Evolutionary conservation across 2,888 invertebrate species (phyloP).

Genomic region (Emmelina monodactyla): DNA sequence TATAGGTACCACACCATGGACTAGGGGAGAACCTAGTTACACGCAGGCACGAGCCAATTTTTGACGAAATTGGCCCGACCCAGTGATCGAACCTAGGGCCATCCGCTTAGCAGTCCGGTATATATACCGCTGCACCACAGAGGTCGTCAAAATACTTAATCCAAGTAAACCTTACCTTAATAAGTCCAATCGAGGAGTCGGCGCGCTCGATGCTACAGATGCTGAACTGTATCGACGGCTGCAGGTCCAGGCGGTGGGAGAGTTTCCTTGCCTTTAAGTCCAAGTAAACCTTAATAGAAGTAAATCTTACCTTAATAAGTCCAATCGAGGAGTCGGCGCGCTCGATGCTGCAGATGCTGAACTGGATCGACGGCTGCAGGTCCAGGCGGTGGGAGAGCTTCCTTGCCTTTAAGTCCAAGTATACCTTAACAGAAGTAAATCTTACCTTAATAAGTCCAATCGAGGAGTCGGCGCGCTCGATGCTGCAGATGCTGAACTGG

Average conservation of each 20-base stretch:
- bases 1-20: too few species aligned
- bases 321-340: slow-evolving; percentile 75
- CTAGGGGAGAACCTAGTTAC: too few species aligned
- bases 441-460: slow-evolving; percentile 77
- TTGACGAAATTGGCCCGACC: too few species aligned
- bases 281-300: too few species aligned
- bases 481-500: slow-evolving; percentile 80
- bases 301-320: slow-evolving; percentile 77
- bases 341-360: slow-evolving; percentile 79
- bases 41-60: too few species aligned
- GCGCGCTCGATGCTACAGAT: slow-evolving; percentile 77
- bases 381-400: slow-evolving; percentile 82
- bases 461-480: slow-evolving; percentile 74
- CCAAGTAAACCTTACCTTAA: slow-evolving; percentile 80
- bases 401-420: too few species aligned
- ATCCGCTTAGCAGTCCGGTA: too few species aligned
- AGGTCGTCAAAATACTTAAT: too few species aligned
- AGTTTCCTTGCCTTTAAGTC: too few species aligned
- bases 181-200: slow-evolving; percentile 74
- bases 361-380: slow-evolving; percentile 76
- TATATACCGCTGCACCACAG: too few species aligned
- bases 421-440: too few species aligned
- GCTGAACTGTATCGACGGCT: slow-evolving; percentile 81
- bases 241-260: slow-evolving; percentile 77
- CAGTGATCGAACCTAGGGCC: too few species aligned